Evolutionary conservation across 2,888 invertebrate species (phyloP).

Genomic region (Melieria crassipennis): DNA sequence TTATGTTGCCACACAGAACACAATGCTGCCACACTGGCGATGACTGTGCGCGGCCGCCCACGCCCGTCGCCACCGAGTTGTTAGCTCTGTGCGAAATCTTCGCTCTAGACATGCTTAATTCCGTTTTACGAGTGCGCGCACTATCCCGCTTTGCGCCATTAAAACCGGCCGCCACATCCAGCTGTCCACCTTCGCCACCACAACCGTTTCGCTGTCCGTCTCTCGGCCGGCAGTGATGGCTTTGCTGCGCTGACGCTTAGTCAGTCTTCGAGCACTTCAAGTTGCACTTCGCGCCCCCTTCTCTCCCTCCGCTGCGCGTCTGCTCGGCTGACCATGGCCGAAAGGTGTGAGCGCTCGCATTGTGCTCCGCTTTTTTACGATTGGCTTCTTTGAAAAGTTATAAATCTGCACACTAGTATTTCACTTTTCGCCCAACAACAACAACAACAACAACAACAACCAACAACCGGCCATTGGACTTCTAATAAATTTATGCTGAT

Average conservation of each 20-base stretch:
- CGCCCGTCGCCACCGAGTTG: background rate
- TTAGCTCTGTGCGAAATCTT: background rate
- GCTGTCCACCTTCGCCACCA: no score
- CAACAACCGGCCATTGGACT: background rate
- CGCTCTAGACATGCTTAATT: background rate
- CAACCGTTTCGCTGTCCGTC: no score
- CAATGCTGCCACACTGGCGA: no score
- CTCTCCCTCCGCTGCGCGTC: no score
- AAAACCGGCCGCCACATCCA: no score
- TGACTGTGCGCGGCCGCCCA: no score
- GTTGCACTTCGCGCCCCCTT: no score
- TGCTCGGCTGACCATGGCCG: background rate
- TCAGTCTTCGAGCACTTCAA: no score
- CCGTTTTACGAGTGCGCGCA: background rate
- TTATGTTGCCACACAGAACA: no score
- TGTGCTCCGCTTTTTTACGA: background rate
- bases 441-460: background rate
- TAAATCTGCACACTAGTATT: background rate
- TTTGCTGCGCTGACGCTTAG: no score
- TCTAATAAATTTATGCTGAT: background rate
- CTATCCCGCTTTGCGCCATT: no score
- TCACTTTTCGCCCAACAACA: background rate
- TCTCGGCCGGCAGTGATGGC: no score
- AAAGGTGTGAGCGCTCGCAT: background rate
- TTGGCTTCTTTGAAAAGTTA: conserved; percentile 7